Evolutionary conservation across 2,797 vertebrate species (phyloP), one percentile per base, ranked within the genome.

Genomic region (Yasuhikotakia modesta): DNA sequence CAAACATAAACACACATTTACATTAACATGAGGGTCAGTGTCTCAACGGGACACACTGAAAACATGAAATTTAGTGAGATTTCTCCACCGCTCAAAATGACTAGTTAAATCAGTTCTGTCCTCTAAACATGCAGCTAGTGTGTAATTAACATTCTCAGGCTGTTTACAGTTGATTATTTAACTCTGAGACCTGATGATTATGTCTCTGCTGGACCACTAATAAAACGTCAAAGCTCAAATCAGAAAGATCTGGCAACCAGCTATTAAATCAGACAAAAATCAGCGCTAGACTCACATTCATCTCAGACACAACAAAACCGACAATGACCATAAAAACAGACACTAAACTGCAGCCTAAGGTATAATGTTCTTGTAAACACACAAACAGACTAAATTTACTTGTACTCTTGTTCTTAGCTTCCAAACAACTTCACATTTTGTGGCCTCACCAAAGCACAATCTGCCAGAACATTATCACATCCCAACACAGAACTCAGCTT

Each of bases 101-200:
- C 85, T 82, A 79, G 76, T 77, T 87, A 83, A 88, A 87, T 89
- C 73, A 85, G 81, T 87, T 86, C 87, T 76, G 85, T 88, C 83
- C 87, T 89, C 84, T 88, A 87, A 88, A 86, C 86, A 61, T 19
- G 2, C 14, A 58, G 52, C 73, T 72, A 81, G 75, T 83, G 86
- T 87, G 85, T 92, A 92, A 92, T 92, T 92, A 92, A 90, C 88
- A 90, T 92, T 91, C 90, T 82, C 89, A 52, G 73, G 84, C 87
- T 91, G 90, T 92, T 92, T 92, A 91, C 88, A 88, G 90, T 90
- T 87, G 89, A 88, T 91, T 90, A 90, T 89, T 91, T 85, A 87
- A 87, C 87, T 85, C 75, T 86, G 78, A 77, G 85, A 90, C 87
- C 84, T 82, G 81, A 81, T 90, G 87, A 88, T 92, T 92, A 90